Evolutionary conservation across 1,140 invertebrate genomes (phyloP).

Genomic region (Bilobella aurantiaca): DNA sequence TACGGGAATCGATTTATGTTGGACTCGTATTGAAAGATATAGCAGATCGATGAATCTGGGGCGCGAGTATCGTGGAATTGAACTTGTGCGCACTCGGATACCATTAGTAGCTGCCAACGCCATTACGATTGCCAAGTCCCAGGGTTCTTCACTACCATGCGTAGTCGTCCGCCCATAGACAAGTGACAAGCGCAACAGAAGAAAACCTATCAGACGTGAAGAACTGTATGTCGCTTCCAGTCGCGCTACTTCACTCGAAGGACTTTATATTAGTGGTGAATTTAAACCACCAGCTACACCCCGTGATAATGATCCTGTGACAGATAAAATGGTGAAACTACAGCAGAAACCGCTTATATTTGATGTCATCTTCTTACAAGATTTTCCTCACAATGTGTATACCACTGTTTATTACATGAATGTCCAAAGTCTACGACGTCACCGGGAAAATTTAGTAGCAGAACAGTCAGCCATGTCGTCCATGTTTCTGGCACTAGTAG

Average conservation of each 20-base stretch:
- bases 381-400: neutral
- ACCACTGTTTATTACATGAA: slow-evolving; percentile 19
- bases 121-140: slow-evolving; percentile 19
- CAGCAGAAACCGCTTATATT: neutral
- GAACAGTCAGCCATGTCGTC: neutral
- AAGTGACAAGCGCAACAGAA: no score
- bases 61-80: neutral
- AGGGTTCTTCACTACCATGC: slow-evolving; percentile 3
- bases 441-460: neutral
- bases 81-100: slow-evolving; percentile 12
- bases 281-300: slow-evolving; percentile 4
- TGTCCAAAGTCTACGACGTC: slow-evolving; percentile 1
- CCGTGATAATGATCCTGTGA: neutral
- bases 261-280: slow-evolving; percentile 14
- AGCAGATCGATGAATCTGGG: neutral
- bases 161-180: no score
- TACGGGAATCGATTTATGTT: neutral
- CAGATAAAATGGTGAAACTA: neutral
- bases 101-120: slow-evolving; percentile 18
- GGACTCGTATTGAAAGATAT: neutral
- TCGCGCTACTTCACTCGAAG: slow-evolving; percentile 2
- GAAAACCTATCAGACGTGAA: neutral
- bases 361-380: neutral
- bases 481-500: neutral
- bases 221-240: slow-evolving; percentile 13